Percentiles rank a stretch among this genome's conserved stretches.
Conservation (phyloP, 1,140 invertebrate species). For the Saxidomus purpurata region DNA sequence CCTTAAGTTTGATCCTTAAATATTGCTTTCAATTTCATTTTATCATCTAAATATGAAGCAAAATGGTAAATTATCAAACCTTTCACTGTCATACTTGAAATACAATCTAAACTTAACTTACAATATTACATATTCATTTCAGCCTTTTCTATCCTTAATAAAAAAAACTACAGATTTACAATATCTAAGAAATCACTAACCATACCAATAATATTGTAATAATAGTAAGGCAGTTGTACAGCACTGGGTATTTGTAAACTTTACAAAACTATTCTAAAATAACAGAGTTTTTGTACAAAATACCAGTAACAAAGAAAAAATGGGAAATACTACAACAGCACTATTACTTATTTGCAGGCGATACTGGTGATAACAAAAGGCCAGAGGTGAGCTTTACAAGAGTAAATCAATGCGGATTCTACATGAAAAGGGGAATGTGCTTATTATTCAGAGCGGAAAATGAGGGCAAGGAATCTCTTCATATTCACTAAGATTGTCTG, state of each 20-base stretch:
- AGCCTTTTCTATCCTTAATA: not conserved
- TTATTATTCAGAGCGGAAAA: no score
- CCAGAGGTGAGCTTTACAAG: no score
- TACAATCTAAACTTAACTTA: no score
- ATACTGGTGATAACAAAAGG: not conserved
- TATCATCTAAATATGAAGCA: no score
- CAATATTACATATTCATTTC: not conserved
- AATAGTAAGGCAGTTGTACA: slow-evolving; percentile 59
- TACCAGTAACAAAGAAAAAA: slow-evolving; percentile 22
- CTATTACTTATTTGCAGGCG: not conserved
- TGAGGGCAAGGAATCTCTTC: no score
- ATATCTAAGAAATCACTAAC: slow-evolving; percentile 14
- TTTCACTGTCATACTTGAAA: no score
- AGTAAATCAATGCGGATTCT: no score
- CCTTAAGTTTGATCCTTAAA: no score
- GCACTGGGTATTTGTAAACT: slow-evolving; percentile 37
- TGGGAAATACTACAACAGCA: not conserved
- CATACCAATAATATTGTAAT: not conserved
- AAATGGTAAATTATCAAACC: no score
- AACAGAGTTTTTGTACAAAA: not conserved
- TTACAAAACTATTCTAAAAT: slow-evolving; percentile 25
- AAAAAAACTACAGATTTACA: slow-evolving; percentile 30
- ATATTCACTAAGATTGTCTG: no score
- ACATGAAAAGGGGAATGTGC: no score
- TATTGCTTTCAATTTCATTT: no score